Conservation (phyloP, 1,140 invertebrate genomes). For the Latrodectus geometricus region DNA sequence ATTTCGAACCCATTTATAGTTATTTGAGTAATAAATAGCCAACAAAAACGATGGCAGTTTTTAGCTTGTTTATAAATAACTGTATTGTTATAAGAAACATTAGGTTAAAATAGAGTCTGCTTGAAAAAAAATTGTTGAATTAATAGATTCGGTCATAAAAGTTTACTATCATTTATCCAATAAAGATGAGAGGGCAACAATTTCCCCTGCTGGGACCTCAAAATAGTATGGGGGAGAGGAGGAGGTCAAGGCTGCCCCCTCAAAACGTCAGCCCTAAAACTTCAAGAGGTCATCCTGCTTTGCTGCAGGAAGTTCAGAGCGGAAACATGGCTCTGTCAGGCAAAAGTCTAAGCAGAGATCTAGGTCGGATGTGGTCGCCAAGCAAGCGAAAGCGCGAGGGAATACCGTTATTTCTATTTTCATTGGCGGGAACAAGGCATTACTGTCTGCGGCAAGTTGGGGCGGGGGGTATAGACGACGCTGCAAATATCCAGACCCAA, state of each 20-base stretch:
- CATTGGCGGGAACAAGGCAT: neutral
- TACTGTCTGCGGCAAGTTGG: too few relatives aligned
- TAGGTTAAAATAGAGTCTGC: too few relatives aligned
- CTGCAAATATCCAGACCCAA: too few relatives aligned
- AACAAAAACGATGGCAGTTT: too few relatives aligned
- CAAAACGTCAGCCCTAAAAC: neutral
- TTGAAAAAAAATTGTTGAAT: too few relatives aligned
- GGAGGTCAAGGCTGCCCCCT: slow-evolving; percentile 41
- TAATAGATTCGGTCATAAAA: too few relatives aligned
- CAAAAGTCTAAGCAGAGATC: neutral
- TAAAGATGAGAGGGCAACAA: neutral
- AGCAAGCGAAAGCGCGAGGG: neutral
- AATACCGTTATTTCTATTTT: slow-evolving; percentile 6
- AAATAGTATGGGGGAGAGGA: neutral
- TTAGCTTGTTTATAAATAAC: too few relatives aligned
- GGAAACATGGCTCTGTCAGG: slow-evolving; percentile 17
- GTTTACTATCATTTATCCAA: too few relatives aligned
- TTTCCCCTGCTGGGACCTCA: neutral
- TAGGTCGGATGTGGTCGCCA: slow-evolving; percentile 23
- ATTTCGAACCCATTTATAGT: too few relatives aligned
- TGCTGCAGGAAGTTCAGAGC: neutral
- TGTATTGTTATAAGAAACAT: too few relatives aligned
- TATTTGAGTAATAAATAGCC: too few relatives aligned
- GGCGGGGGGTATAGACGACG: too few relatives aligned
- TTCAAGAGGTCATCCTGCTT: slow-evolving; percentile 29